These are phyloP conservation scores for Dinomys branickii DNA, from an alignment of 2,113 vertebrate genomes.

Conservation along the genomic window DNA sequence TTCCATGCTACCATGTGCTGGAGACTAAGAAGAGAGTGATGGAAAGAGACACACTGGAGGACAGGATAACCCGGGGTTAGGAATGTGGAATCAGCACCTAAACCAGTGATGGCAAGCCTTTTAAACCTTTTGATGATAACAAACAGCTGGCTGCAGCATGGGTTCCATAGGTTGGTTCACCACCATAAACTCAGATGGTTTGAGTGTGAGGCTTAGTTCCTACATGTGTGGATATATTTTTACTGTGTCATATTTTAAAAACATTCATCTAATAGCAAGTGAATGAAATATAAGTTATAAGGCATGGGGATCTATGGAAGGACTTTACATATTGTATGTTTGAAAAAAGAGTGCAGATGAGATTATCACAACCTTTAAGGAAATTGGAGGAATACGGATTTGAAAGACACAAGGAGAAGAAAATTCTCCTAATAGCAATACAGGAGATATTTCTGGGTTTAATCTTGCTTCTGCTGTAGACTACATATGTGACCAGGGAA, in stretches of 20 bases:
- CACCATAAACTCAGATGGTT: background rate
- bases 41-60: background rate
- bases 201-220: background rate
- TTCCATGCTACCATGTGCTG: too few relatives aligned
- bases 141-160: background rate
- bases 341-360: background rate
- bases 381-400: background rate
- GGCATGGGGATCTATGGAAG: too few relatives aligned
- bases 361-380: background rate
- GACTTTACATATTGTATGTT: background rate
- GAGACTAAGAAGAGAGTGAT: background rate
- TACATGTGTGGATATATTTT: background rate
- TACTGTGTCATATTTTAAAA: background rate
- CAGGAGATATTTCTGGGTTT: background rate
- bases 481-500: background rate
- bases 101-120: background rate
- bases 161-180: background rate
- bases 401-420: background rate
- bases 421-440: background rate
- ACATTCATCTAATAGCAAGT: background rate
- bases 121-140: background rate
- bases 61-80: background rate
- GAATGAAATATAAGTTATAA: background rate
- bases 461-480: background rate
- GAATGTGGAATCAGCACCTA: background rate